phyloP scores from a whole-genome alignment of 1,140 invertebrate genomes.

The Maniola jurtina region DNA sequence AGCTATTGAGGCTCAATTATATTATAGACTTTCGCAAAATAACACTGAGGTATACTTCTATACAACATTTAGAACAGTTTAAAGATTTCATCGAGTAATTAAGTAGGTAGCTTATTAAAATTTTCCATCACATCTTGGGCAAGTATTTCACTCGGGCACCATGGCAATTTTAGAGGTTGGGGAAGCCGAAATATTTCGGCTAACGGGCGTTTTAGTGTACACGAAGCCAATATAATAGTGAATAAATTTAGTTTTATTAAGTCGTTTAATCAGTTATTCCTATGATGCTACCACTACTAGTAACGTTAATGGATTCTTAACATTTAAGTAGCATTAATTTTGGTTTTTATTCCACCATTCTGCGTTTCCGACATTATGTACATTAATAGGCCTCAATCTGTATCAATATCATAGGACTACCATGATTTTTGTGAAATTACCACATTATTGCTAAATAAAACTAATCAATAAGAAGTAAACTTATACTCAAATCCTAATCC shows the following conservation, averaged over 20 bases:
- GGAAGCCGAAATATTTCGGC: conserved; percentile 13
- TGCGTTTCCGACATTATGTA: background rate
- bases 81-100: too few relatives aligned
- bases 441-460: too few relatives aligned
- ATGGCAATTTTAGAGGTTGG: conserved; percentile 13
- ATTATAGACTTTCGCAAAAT: too few relatives aligned
- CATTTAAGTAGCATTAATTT: conserved; percentile 6
- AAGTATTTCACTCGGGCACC: background rate
- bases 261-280: conserved; percentile 12
- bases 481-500: too few relatives aligned
- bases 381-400: background rate
- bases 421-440: background rate
- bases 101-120: too few relatives aligned
- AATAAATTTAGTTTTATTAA: conserved; percentile 18
- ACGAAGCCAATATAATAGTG: conserved; percentile 6
- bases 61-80: too few relatives aligned
- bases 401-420: background rate
- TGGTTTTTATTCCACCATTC: conserved; percentile 3
- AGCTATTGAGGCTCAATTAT: too few relatives aligned
- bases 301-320: conserved; percentile 6
- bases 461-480: too few relatives aligned
- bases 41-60: too few relatives aligned
- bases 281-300: too few relatives aligned
- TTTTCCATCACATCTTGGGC: background rate
- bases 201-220: conserved; percentile 5